Evolutionary conservation across 2,113 vertebrate species (phyloP).

Genomic region (Aix galericulata): DNA sequence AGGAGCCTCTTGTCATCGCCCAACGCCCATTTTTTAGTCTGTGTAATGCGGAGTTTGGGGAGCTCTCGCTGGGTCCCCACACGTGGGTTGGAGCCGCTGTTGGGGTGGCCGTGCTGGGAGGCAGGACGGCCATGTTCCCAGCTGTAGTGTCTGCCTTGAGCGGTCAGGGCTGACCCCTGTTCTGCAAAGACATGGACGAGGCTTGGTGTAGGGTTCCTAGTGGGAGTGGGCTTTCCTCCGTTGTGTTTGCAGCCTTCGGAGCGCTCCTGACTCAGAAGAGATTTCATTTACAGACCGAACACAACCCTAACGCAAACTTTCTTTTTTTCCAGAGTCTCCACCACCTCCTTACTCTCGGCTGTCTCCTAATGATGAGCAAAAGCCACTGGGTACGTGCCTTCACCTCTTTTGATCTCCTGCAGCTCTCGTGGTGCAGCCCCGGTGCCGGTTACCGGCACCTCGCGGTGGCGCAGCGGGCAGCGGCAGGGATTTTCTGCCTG

Average conservation of each 20-base stretch:
- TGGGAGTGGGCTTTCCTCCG: not conserved
- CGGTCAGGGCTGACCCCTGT: not conserved
- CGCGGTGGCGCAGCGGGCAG: not conserved
- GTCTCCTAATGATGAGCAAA: conserved; percentile 94
- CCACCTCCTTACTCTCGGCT: conserved; percentile 98
- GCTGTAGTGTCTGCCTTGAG: not conserved
- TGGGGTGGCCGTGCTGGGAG: too few species aligned
- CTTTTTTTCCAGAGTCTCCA: conserved; percentile 90
- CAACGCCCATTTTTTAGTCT: not conserved
- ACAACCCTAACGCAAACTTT: not conserved
- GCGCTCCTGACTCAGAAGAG: not conserved
- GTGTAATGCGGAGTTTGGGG: not conserved
- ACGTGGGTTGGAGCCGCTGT: not conserved
- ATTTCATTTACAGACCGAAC: not conserved
- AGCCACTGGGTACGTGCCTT: conserved; percentile 93
- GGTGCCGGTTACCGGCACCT: not conserved
- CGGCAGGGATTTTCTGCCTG: not conserved
- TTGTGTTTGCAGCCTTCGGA: not conserved
- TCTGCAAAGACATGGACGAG: not conserved
- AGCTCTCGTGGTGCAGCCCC: not conserved
- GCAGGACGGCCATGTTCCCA: not conserved
- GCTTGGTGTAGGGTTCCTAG: not conserved
- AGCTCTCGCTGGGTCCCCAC: not conserved
- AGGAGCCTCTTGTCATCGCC: conserved; percentile 30
- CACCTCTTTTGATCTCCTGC: not conserved